These are phyloP conservation scores for Troglohyphantes excavatus DNA, from an alignment of 2,888 invertebrate genomes.

Conservation along the genomic window DNA sequence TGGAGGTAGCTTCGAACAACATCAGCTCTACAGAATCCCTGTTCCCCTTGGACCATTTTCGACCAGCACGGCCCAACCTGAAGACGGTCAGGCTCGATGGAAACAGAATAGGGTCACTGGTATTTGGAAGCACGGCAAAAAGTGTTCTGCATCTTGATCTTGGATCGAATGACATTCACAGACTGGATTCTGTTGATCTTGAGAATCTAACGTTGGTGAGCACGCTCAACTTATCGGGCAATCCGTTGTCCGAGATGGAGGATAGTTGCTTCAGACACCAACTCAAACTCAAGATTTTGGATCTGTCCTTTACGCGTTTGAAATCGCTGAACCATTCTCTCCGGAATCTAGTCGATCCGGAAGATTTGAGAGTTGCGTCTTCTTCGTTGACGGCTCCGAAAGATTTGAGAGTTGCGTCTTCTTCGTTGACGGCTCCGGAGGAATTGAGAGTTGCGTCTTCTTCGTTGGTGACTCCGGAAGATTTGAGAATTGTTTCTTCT, in stretches of 20 bases:
- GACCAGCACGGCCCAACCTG: neutral
- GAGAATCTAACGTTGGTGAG: neutral
- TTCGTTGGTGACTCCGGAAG: neutral
- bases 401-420: neutral
- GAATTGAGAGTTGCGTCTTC: neutral
- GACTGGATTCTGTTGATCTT: neutral
- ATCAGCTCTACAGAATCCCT: neutral
- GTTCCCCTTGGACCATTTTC: neutral
- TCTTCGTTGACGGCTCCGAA: neutral
- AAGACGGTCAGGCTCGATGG: neutral
- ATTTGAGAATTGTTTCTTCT: neutral
- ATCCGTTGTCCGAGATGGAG: neutral
- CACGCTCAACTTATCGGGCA: conserved; percentile 10
- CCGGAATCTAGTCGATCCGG: neutral
- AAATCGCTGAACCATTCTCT: conserved; percentile 2
- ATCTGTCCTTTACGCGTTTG: neutral
- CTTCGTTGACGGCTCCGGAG: neutral
- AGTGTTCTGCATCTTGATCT: conserved; percentile 25
- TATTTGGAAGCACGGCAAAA: neutral
- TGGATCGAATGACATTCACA: neutral
- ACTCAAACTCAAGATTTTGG: neutral
- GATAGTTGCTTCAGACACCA: neutral
- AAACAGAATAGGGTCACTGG: conserved; percentile 2
- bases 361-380: neutral
- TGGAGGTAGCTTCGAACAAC: neutral